These are phyloP conservation scores for Globodera rostochiensis DNA, from an alignment of 1,140 invertebrate species.

Conservation along the genomic window DNA sequence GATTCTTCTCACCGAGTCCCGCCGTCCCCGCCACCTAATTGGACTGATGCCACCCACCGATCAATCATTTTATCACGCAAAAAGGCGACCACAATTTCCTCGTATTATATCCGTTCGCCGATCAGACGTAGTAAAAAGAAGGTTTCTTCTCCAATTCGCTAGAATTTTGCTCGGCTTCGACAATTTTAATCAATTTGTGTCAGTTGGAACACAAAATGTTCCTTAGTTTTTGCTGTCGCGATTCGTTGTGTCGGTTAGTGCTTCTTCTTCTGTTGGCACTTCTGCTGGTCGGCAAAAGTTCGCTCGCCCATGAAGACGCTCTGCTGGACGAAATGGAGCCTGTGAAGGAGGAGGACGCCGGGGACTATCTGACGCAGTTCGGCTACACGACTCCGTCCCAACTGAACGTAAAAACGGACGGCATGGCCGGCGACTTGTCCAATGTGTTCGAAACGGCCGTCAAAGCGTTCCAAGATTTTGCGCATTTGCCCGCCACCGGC, in stretches of 20 bases:
- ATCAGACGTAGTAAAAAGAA: too few relatives aligned
- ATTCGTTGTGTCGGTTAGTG: not conserved
- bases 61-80: too few relatives aligned
- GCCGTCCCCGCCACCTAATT: too few relatives aligned
- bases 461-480: slow-evolving; percentile 53
- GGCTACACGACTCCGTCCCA: not conserved
- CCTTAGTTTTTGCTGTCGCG: too few relatives aligned
- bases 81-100: too few relatives aligned
- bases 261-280: not conserved
- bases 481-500: slow-evolving; percentile 40
- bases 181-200: too few relatives aligned
- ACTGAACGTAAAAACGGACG: slow-evolving; percentile 6
- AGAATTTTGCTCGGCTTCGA: too few relatives aligned
- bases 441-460: slow-evolving; percentile 35
- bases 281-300: not conserved
- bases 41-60: too few relatives aligned
- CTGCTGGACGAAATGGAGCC: slow-evolving; percentile 18
- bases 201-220: too few relatives aligned
- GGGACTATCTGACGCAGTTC: not conserved
- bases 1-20: too few relatives aligned
- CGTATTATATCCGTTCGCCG: too few relatives aligned
- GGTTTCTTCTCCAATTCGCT: too few relatives aligned
- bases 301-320: not conserved
- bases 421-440: slow-evolving; percentile 44
- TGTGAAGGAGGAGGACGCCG: slow-evolving; percentile 7